Evolutionary conservation across 2,888 invertebrate genomes (phyloP), one percentile per base, ranked within the genome.

Genomic region (Pseudococcus jackbeardsleyi): DNA sequence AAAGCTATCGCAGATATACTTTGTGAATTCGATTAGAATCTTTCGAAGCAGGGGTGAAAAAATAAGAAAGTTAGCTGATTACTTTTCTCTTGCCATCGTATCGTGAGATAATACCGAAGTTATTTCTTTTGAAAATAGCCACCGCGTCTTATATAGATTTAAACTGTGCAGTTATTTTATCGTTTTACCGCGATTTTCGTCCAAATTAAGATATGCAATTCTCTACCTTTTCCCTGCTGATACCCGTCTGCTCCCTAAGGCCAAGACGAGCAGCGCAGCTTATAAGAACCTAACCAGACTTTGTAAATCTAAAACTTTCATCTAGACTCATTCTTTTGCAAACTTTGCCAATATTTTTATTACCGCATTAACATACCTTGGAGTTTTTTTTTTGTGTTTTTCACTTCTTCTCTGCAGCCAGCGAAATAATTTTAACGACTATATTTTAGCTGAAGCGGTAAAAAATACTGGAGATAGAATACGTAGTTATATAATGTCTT

Each of bases 321-420:
- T 72, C 33, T 72, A 33, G 72, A 72, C 26, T 72, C 72, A 15
- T 72, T 72, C 72, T 72, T 72, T 72, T 33, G 72, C 72, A 72
- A 72, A 72, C 72, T 72, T 72, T 72, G 72, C 72, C 72, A 72
- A 72, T 72, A 72, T 72, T 72, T 72, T 72, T 72, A 72, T 72
- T 72, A 72, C 72, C 72, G 11, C 72, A 72, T 72, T 72, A 72
- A 72, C 72, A 72, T 72, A 72, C 72, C 72, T 72, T 33, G 5
- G 33, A 72, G 72, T 26, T 72, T 26, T 72, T 72, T 39, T 33
- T 17, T n/a, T n/a, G n/a, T 0, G 26, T 3, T 33, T 33, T 33
- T 33, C 26, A 33, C 26, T 33, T 42, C 42, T 42, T 42, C 26
- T n/a, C n/a, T n/a, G n/a, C n/a, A n/a, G 6, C 59, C 7, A 72